A percentile compares a stretch with the other conserved stretches of the same genome.
Conservation (phyloP, 2,113 vertebrate species). For the Cettia cetti region DNA sequence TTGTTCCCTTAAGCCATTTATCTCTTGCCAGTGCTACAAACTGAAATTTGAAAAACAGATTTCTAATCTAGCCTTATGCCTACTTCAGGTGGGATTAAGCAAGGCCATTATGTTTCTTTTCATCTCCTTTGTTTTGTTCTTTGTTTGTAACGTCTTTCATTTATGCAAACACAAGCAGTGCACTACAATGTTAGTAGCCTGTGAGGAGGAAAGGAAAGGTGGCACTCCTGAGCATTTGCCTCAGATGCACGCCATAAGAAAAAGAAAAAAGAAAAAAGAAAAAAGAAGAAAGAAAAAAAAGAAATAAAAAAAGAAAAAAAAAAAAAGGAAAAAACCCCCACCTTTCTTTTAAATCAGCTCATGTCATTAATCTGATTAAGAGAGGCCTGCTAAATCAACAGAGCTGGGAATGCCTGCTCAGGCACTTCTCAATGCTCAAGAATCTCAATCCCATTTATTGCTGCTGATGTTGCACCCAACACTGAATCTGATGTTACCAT, state of each 20-base stretch:
- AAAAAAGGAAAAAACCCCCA: too few species aligned
- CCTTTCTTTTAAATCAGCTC: neutral
- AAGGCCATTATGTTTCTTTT: neutral
- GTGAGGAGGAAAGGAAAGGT: neutral
- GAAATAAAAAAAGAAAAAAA: too few species aligned
- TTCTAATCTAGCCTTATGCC: neutral
- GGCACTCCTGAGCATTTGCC: neutral
- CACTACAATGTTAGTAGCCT: neutral
- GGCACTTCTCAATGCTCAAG: neutral
- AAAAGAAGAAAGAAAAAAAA: neutral
- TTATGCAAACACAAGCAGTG: neutral
- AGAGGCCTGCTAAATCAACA: neutral
- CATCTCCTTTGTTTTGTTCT: neutral
- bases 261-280: neutral
- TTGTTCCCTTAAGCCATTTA: neutral
- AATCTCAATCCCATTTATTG: neutral
- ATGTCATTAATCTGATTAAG: neutral
- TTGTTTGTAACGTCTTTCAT: neutral
- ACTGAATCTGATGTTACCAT: neutral
- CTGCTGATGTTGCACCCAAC: neutral
- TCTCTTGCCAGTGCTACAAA: neutral
- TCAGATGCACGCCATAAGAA: neutral
- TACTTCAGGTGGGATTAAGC: neutral
- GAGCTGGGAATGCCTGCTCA: neutral
- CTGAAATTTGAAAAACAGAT: neutral